These are phyloP conservation scores for Agrilus planipennis DNA, from an alignment of 1,140 invertebrate species.

Conservation along the genomic window DNA sequence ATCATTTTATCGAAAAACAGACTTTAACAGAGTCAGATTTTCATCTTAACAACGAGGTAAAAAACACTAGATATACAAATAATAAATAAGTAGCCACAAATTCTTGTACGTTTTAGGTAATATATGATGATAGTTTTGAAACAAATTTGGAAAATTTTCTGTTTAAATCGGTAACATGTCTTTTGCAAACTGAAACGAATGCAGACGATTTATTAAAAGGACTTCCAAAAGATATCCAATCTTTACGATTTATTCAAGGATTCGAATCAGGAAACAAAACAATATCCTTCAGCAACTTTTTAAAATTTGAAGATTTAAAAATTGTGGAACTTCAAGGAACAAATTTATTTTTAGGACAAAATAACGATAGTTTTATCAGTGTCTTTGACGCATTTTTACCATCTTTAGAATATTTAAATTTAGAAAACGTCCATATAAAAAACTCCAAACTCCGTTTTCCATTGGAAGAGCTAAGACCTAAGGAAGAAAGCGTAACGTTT, in stretches of 20 bases:
- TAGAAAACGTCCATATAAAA: conserved; percentile 33
- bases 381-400: conserved; percentile 34
- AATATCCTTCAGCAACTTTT: conserved; percentile 40
- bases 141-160: conserved; percentile 28
- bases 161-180: conserved; percentile 44
- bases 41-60: conserved; percentile 30
- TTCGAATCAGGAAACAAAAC: conserved; percentile 38
- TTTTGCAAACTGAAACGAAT: conserved; percentile 38
- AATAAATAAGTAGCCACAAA: not conserved
- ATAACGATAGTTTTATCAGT: conserved; percentile 24
- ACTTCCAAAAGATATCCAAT: conserved; percentile 43
- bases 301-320: conserved; percentile 40
- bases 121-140: conserved; percentile 27
- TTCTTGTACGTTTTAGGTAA: conserved; percentile 27
- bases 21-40: conserved; percentile 18
- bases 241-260: conserved; percentile 35
- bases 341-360: conserved; percentile 18
- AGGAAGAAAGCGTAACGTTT: conserved; percentile 26
- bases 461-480: conserved; percentile 23
- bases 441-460: conserved; percentile 27
- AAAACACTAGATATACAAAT: conserved; percentile 4
- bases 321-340: conserved; percentile 50
- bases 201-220: conserved; percentile 34
- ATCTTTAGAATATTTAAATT: conserved; percentile 35
- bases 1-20: conserved; percentile 25